Evolutionary conservation across 1,140 invertebrate species (phyloP).

Genomic region (Drosophila gunungcola): DNA sequence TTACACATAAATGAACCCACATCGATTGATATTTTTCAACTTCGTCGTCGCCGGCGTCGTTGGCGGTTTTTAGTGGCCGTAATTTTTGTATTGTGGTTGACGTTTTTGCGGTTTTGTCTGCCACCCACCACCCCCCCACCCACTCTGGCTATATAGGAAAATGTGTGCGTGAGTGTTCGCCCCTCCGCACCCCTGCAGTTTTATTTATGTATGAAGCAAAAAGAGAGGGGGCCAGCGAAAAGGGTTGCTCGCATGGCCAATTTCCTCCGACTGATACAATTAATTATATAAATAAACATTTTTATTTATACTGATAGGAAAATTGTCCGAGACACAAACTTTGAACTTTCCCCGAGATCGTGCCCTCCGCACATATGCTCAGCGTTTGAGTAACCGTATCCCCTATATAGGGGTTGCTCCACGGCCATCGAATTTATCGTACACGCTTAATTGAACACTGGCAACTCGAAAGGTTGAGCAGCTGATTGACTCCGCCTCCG

Average conservation of each 20-base stretch:
- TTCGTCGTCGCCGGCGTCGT: slow-evolving; percentile 47
- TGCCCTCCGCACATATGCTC: slow-evolving; percentile 62
- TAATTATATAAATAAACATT: slow-evolving; percentile 81
- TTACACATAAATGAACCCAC: slow-evolving; percentile 83
- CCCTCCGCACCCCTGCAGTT: neutral
- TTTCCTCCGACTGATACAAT: slow-evolving; percentile 57
- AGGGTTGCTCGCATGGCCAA: slow-evolving; percentile 62
- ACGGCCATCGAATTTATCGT: slow-evolving; percentile 65
- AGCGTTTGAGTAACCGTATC: neutral
- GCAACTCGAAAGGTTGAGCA: slow-evolving; percentile 72
- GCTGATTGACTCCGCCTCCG: slow-evolving; percentile 71
- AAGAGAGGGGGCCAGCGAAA: slow-evolving; percentile 17
- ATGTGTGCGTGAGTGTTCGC: slow-evolving; percentile 30
- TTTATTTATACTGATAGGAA: slow-evolving; percentile 45
- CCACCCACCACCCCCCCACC: slow-evolving; percentile 1
- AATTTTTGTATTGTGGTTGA: slow-evolving; percentile 73
- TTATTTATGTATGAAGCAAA: slow-evolving; percentile 68
- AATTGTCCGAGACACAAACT: slow-evolving; percentile 53
- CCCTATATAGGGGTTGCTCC: slow-evolving; percentile 47
- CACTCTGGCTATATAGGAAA: neutral
- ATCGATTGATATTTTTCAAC: slow-evolving; percentile 80
- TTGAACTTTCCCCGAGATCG: slow-evolving; percentile 63
- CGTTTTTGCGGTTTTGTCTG: slow-evolving; percentile 74
- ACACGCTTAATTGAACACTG: slow-evolving; percentile 81
- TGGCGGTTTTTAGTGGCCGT: slow-evolving; percentile 65